Evolutionary conservation across 2,888 invertebrate genomes (phyloP).

Genomic region (Acanthococcus lagerstroemiae): DNA sequence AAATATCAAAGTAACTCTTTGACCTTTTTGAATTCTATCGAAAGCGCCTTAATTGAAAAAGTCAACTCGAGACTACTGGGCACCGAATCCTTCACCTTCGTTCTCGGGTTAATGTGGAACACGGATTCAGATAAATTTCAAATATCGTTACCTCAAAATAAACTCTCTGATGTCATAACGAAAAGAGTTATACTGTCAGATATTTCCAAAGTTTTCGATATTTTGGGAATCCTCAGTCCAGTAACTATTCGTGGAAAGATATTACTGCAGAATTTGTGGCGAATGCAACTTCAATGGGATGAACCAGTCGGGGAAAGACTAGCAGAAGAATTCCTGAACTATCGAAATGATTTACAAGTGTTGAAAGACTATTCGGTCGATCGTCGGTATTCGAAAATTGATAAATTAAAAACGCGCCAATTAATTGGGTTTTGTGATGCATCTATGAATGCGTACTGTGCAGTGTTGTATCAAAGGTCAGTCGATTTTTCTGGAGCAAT

Average conservation of each 20-base stretch:
- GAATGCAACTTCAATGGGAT: slow-evolving; percentile 35
- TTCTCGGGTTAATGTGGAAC: slow-evolving; percentile 32
- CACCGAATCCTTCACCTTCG: not conserved
- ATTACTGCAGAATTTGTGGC: slow-evolving; percentile 35
- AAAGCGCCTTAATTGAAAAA: slow-evolving; percentile 9
- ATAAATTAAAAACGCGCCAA: not conserved
- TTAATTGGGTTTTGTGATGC: slow-evolving; percentile 12
- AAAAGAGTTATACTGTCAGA: slow-evolving; percentile 35
- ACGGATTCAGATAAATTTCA: slow-evolving; percentile 21
- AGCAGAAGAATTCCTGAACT: not conserved
- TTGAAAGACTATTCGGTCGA: not conserved
- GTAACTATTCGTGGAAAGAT: slow-evolving; percentile 36
- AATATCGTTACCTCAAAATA: not conserved
- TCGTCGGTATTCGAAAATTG: slow-evolving; percentile 6
- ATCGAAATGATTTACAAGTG: not conserved
- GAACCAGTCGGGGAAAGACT: slow-evolving; percentile 30
- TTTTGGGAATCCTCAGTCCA: slow-evolving; percentile 36
- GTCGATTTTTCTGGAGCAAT: not conserved
- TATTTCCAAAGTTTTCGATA: slow-evolving; percentile 36
- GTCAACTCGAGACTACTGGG: not conserved
- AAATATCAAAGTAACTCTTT: slow-evolving; percentile 37
- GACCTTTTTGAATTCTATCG: not conserved
- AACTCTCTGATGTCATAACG: not conserved
- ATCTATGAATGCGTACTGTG: not conserved
- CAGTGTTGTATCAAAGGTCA: not conserved